A percentile compares a stretch with the other conserved stretches of the same genome.
Conservation (phyloP, 23 tunicate genomes). For the Clavelina lepadiformis region DNA sequence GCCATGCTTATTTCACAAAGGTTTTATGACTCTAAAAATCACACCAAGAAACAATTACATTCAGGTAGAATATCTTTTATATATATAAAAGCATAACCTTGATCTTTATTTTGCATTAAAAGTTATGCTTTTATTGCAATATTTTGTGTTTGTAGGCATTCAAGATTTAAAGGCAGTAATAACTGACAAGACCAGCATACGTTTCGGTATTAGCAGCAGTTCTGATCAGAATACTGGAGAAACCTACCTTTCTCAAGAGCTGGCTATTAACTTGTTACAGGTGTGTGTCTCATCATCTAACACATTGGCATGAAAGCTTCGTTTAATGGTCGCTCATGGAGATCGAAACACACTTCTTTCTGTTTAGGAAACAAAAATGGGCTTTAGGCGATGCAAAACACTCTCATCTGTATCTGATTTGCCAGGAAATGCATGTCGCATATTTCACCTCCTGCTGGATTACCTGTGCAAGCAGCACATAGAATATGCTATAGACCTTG, state of each 20-base stretch:
- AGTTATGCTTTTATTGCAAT: background rate
- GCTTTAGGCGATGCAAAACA: slow-evolving; percentile 79
- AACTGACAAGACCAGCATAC: slow-evolving; percentile 65
- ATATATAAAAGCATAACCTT: background rate
- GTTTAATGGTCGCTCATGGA: too few species aligned
- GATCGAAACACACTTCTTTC: too few species aligned
- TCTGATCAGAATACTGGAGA: slow-evolving; percentile 42
- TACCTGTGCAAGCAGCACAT: slow-evolving; percentile 85
- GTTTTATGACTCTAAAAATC: slow-evolving; percentile 88
- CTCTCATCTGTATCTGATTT: slow-evolving; percentile 45
- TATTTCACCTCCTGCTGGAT: slow-evolving; percentile 71
- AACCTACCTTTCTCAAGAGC: slow-evolving; percentile 88
- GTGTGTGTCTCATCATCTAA: slow-evolving; percentile 12
- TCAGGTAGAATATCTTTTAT: slow-evolving; percentile 24
- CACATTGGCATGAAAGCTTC: too few species aligned
- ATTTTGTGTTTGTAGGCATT: slow-evolving; percentile 27
- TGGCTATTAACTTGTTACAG: slow-evolving; percentile 79
- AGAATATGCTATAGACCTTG: slow-evolving; percentile 89
- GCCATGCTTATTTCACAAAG: slow-evolving; percentile 76
- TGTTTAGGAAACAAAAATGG: slow-evolving; percentile 99
- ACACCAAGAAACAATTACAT: slow-evolving; percentile 70
- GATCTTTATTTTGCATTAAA: background rate
- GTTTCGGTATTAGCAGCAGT: slow-evolving; percentile 54
- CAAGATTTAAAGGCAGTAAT: slow-evolving; percentile 84
- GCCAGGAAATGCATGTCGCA: slow-evolving; percentile 57